These are phyloP conservation scores for Macrophya annulata DNA, from an alignment of 2,888 invertebrate genomes.

Conservation along the genomic window DNA sequence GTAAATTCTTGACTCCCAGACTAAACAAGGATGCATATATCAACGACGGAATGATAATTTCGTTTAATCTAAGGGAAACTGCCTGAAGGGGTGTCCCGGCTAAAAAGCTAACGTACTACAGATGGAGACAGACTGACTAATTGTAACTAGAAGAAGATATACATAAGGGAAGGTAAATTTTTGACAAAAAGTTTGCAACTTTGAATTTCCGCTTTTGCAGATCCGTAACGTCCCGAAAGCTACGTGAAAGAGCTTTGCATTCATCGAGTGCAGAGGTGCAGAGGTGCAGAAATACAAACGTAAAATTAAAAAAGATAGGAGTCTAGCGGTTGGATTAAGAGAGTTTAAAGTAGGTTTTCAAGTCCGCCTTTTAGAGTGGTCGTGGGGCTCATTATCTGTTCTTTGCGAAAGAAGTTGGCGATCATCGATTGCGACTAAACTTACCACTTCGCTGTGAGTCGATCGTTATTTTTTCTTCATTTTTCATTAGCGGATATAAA, in stretches of 20 bases:
- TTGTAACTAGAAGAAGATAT: background rate
- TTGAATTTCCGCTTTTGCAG: background rate
- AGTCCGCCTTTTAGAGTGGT: slow-evolving; percentile 5
- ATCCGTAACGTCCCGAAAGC: background rate
- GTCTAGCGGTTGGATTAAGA: slow-evolving; percentile 34
- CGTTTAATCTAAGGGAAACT: slow-evolving; percentile 38
- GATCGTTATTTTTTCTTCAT: background rate
- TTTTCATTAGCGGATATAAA: background rate
- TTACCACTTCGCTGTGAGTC: background rate
- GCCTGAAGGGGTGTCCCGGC: background rate
- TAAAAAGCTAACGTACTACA: background rate
- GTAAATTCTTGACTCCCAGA: slow-evolving; percentile 69
- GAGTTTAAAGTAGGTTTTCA: slow-evolving; percentile 33
- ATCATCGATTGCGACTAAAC: slow-evolving; percentile 38
- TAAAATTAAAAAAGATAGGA: background rate
- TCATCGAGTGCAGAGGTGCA: background rate
- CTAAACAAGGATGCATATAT: slow-evolving; percentile 65
- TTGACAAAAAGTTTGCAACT: background rate
- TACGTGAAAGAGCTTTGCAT: background rate
- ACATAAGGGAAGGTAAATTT: background rate
- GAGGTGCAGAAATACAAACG: background rate
- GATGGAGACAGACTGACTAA: background rate
- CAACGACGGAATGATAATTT: slow-evolving; percentile 47
- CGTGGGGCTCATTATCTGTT: slow-evolving; percentile 10
- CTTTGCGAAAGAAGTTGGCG: slow-evolving; percentile 8